Percentiles rank a stretch among this genome's conserved stretches.
These are phyloP conservation scores for Acropora tenuis DNA, from an alignment of 64 coral and sea anemone genomes.

Conservation along the genomic window DNA sequence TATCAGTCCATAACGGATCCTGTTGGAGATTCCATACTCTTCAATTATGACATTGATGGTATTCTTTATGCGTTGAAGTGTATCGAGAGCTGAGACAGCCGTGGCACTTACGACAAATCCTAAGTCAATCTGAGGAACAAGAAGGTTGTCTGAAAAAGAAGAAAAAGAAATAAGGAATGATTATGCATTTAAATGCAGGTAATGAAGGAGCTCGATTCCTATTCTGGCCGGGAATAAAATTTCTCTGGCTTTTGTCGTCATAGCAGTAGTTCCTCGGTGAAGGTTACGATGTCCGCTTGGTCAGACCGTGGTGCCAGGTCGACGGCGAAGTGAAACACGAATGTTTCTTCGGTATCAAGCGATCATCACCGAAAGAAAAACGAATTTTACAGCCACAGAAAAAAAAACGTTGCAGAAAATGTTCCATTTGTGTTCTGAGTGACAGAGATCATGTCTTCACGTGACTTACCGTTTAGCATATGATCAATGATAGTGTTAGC, in stretches of 20 bases:
- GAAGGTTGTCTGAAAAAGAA: not conserved
- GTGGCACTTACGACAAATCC: slow-evolving; percentile 45
- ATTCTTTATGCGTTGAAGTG: slow-evolving; percentile 40
- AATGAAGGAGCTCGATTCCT: too few relatives aligned
- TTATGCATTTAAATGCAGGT: not conserved
- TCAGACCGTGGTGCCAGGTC: too few relatives aligned
- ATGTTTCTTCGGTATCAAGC: too few relatives aligned
- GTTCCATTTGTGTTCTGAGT: too few relatives aligned
- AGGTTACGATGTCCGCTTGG: too few relatives aligned
- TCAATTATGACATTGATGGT: slow-evolving; percentile 41
- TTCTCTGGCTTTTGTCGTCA: too few relatives aligned
- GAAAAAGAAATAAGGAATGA: not conserved
- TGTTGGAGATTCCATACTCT: slow-evolving; percentile 36
- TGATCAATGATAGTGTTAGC: slow-evolving; percentile 38
- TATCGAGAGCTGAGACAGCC: slow-evolving; percentile 7
- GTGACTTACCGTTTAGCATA: slow-evolving; percentile 27
- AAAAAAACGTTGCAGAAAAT: too few relatives aligned
- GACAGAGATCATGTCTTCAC: not conserved
- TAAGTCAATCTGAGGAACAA: slow-evolving; percentile 40
- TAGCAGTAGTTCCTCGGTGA: too few relatives aligned
- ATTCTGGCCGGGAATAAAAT: too few relatives aligned
- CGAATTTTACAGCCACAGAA: too few relatives aligned
- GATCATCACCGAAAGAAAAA: too few relatives aligned
- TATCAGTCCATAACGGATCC: slow-evolving; percentile 49
- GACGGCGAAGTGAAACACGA: too few relatives aligned